A percentile compares a stretch with the other conserved stretches of the same genome.
phyloP scores from a whole-genome alignment of 2,113 vertebrate genomes.

The Serilophus lunatus region DNA sequence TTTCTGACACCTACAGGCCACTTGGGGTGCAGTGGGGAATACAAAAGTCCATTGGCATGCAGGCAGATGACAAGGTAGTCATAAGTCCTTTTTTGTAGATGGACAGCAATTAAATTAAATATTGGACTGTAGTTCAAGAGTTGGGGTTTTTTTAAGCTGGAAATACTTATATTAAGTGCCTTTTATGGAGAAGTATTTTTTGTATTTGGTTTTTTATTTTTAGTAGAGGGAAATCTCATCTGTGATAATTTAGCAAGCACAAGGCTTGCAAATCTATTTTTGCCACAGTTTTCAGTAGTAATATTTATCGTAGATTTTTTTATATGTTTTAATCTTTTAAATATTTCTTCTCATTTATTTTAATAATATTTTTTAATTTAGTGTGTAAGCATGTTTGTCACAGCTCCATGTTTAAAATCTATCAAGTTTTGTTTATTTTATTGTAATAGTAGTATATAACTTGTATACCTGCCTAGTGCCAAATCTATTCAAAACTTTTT shows the following conservation, averaged over 20 bases:
- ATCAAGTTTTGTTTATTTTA: neutral
- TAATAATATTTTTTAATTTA: neutral
- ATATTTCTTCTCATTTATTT: neutral
- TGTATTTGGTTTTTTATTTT: neutral
- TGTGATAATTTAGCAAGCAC: neutral
- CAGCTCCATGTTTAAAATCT: neutral
- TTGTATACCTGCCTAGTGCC: conserved; percentile 19
- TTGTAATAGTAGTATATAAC: neutral
- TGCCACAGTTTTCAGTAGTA: neutral
- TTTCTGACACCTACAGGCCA: neutral
- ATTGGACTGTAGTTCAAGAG: neutral
- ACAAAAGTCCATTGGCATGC: neutral
- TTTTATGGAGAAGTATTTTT: neutral
- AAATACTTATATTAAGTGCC: neutral
- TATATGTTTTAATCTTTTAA: neutral
- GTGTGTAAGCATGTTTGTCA: neutral
- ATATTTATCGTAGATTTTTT: neutral
- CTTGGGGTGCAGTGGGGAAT: neutral
- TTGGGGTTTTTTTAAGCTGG: neutral
- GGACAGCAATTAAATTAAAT: neutral
- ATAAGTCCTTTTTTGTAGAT: neutral
- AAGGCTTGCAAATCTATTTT: neutral
- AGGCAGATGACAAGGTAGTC: neutral
- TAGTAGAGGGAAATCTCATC: neutral
- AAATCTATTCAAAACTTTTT: conserved; percentile 13